A percentile compares a stretch with the other conserved stretches of the same genome.
Conservation (phyloP, 2,797 vertebrate genomes). For the Momotus momota region DNA sequence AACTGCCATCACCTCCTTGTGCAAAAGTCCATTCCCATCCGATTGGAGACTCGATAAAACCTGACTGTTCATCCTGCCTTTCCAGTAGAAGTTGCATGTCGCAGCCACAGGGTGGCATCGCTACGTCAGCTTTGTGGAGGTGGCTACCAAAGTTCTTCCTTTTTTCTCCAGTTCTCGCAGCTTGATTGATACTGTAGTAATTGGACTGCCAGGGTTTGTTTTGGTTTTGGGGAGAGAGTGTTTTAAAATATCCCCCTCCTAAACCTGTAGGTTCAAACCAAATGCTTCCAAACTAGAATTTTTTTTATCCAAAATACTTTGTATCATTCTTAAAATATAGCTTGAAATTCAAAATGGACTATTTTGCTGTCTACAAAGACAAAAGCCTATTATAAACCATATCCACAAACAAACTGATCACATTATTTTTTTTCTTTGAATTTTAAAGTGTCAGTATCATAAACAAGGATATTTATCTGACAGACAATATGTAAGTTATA, state of each 20-base stretch:
- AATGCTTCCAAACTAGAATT: not conserved
- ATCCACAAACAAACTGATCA: not conserved
- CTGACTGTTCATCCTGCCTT: fast-evolving
- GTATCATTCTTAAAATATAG: not conserved
- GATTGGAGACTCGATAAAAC: not conserved
- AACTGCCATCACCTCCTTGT: not conserved
- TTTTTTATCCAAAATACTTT: not conserved
- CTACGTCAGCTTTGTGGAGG: not conserved
- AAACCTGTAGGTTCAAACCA: not conserved
- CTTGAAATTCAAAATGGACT: not conserved
- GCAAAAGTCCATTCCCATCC: not conserved
- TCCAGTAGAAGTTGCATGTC: not conserved
- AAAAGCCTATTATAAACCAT: not conserved
- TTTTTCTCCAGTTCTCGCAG: not conserved
- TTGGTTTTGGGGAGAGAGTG: not conserved
- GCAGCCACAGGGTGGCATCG: constrained; percentile 47
- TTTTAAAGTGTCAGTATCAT: not conserved
- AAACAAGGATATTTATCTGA: not conserved
- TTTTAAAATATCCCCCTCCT: not conserved
- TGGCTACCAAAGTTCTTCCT: not conserved
- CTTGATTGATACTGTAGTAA: not conserved
- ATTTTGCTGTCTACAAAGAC: not conserved
- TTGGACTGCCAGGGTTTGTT: not conserved
- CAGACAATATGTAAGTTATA: not conserved
- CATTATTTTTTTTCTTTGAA: not conserved